Base-by-base conservation (phyloP, 1,140 invertebrate species). In the Drosophila obscura region DNA sequence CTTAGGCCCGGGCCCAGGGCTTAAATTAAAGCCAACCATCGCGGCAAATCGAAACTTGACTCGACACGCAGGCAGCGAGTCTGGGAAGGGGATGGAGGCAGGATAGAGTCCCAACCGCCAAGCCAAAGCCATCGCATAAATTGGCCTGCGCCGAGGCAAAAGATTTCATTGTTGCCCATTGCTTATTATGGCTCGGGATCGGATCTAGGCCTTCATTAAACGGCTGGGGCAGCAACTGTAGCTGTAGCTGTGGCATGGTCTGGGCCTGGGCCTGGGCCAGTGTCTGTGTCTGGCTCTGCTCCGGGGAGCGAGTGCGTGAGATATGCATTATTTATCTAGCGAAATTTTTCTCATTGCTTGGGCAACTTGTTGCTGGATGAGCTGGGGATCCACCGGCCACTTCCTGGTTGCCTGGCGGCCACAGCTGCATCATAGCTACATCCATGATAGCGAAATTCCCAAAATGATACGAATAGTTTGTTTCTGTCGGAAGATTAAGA, bases 281-380 rank as follows among this genome's bases (percentile, higher is more conserved):
- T n/a, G 22, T 2, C 22, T 22, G 39, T 61, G 77, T 68, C 68
- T 43, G 48, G 15, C 28, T 56, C 48, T 57, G 31, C 51, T 49
- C 50, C 66, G 41, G 61, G 57, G 79, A 74, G 83, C 82, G 67
- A 78, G 84, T 91, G 89, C 89, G 89, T 91, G 89, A 91, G 89
- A 85, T 91, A 91, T 91, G 89, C 88, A 91, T 91, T 91, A 91
- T 91, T 91, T 91, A 91, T 91, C 89, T 91, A 87, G 66, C 64
- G 57, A 90, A 73, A 73, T 78, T 76, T 84, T 87, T 74, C 61
- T 69, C 65, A 74, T 72, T 85, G 61, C 56, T 64, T 55, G 28
- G 24, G 45, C 63, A 39, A 58, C 49, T 52, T 61, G 31, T 41
- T 45, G 19, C 41, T 74, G 58, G 35, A 41, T 11, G 45, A 7